Base-by-base conservation (phyloP, 2,888 invertebrate species). In the Aspidapion aeneum region DNA sequence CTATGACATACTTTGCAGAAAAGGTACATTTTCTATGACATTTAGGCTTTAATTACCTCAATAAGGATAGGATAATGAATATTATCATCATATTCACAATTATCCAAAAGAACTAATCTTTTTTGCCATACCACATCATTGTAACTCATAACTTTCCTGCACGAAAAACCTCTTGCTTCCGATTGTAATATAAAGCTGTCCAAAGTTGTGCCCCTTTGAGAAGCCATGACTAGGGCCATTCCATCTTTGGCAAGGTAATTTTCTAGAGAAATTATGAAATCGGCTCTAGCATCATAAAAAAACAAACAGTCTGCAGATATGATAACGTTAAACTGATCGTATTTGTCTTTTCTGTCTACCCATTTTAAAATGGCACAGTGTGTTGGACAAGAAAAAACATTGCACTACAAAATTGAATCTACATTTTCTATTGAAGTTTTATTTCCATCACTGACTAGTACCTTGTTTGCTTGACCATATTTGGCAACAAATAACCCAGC, bases 301-400 rank as follows among this genome's bases (percentile, higher is more conserved):
- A 91, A 91, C 63, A 91, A 78, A 75, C 91, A 93, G 78, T 93
- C 93, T 1, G 92, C 91, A 74, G 90, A 90, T 9, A 93, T 80
- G 58, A 93, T 86, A 57, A 86, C 82, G 78, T 93, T 90, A 78
- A 87, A 91, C 64, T 83, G 81, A 9, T 78, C 81, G 54, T 79
- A 60, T n/a, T 55, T 52, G n/a, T 58, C 49, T 7, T 57, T 54
- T 57, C 74, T 72, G 22, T 75, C 73, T 21, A 73, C 84, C 85
- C 87, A 87, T 74, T 86, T 83, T n/a, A 87, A 75, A 16, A 85
- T 82, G 12, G 74, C 75, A 69, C 83, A 82, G 66, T 82, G 81
- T 2, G 85, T 83, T 58, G 83, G 82, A 72, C 83, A 82, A 12
- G 61, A 48, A 71, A 89, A 82, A 70, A 83, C 82, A 77, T 91